Conservation (phyloP, 2,888 invertebrate genomes). For the Zygogramma bicolorata region DNA sequence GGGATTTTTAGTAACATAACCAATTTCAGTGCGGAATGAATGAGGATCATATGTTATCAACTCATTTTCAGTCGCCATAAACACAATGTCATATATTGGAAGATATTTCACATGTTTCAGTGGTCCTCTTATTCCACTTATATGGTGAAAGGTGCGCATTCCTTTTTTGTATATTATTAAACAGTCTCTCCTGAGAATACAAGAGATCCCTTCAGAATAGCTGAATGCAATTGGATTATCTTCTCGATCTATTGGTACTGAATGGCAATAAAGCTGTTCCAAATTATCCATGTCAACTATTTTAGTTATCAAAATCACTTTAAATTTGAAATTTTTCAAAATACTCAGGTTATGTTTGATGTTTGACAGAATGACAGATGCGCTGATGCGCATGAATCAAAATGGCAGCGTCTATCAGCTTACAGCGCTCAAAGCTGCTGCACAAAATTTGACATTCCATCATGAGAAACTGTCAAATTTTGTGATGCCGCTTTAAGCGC, state of each 20-base stretch:
- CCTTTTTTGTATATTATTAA: constrained; percentile 17
- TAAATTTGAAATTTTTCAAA: no score
- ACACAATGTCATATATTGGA: constrained; percentile 37
- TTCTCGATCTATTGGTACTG: constrained; percentile 8
- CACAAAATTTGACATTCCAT: no score
- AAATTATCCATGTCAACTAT: constrained; percentile 35
- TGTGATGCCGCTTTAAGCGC: no score
- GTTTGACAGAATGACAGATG: no score
- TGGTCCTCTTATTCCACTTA: constrained; percentile 18
- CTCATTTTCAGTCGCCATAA: constrained; percentile 39
- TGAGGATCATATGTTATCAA: constrained; percentile 29
- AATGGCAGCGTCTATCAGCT: no score
- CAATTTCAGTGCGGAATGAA: neutral
- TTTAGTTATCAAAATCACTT: no score
- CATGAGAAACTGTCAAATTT: no score
- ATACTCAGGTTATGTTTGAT: no score
- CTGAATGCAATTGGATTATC: constrained; percentile 11
- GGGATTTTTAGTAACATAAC: constrained; percentile 16
- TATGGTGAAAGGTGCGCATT: constrained; percentile 13
- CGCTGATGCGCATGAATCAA: no score
- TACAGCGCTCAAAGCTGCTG: no score
- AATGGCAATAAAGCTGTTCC: constrained; percentile 32
- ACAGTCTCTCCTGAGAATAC: constrained; percentile 12
- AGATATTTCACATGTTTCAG: constrained; percentile 41
- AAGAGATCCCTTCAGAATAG: constrained; percentile 23